These are phyloP conservation scores for Bostrychus sinensis DNA, from an alignment of 2,113 vertebrate genomes.

Conservation along the genomic window DNA sequence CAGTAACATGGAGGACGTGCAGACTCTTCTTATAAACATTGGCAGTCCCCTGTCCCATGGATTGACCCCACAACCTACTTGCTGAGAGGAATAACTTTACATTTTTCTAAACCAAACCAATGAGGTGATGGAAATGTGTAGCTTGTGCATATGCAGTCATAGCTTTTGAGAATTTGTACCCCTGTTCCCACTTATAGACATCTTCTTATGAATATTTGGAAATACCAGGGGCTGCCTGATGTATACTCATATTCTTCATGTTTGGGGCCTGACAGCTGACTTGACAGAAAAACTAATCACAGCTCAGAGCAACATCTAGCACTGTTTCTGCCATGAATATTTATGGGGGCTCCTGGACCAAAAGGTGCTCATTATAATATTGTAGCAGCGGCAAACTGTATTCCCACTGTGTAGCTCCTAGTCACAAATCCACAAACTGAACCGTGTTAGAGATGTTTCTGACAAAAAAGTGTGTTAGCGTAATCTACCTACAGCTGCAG, in stretches of 20 bases:
- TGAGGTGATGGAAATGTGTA: too few relatives aligned
- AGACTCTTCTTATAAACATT: too few relatives aligned
- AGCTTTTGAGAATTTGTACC: background rate
- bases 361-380: slow-evolving; percentile 16
- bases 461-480: background rate
- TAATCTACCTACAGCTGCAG: slow-evolving; percentile 8
- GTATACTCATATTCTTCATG: slow-evolving; percentile 11
- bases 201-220: slow-evolving; percentile 12
- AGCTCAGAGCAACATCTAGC: slow-evolving; percentile 23
- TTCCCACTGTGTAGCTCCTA: slow-evolving; percentile 1
- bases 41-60: too few relatives aligned
- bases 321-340: slow-evolving; percentile 24
- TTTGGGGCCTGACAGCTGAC: slow-evolving; percentile 15
- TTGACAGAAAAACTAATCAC: slow-evolving; percentile 24
- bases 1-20: too few relatives aligned
- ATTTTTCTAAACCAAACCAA: too few relatives aligned
- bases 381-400: background rate
- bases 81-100: too few relatives aligned
- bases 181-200: background rate
- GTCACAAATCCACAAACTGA: slow-evolving; percentile 4
- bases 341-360: slow-evolving; percentile 10
- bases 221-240: slow-evolving; percentile 6
- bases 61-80: too few relatives aligned
- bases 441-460: background rate
- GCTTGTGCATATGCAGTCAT: slow-evolving; percentile 9